Evolutionary conservation across 2,888 invertebrate species (phyloP).

Genomic region (Lypha dubia): DNA sequence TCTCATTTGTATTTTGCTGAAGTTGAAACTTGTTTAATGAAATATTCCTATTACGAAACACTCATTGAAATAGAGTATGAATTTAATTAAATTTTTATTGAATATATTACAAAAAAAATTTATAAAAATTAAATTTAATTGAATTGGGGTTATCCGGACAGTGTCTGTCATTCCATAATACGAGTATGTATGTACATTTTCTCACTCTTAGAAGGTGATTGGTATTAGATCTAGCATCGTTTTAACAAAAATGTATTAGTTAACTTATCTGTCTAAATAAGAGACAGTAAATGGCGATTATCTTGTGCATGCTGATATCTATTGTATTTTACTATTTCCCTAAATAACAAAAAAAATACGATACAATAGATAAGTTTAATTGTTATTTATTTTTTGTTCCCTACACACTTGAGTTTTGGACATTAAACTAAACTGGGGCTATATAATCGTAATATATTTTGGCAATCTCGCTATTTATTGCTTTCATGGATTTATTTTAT

Average conservation of each 20-base stretch:
- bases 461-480: not conserved
- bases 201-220: too few species aligned
- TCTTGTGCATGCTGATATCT: not conserved
- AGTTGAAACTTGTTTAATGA: too few species aligned
- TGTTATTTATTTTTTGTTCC: constrained; percentile 13
- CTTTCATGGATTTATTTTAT: not conserved
- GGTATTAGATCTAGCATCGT: too few species aligned
- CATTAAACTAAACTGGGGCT: constrained; percentile 12
- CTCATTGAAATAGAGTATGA: not conserved
- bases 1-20: not conserved
- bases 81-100: too few species aligned
- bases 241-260: too few species aligned
- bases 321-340: not conserved
- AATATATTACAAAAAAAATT: too few species aligned
- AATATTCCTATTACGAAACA: not conserved
- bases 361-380: not conserved
- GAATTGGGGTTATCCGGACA: too few species aligned
- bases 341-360: not conserved
- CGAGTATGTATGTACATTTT: too few species aligned
- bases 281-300: not conserved
- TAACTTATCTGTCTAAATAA: not conserved
- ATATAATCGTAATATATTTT: not conserved
- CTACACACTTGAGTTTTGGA: constrained; percentile 26
- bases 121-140: too few species aligned
- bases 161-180: too few species aligned